Conservation (phyloP, 92 coral and sea anemone genomes). For the Heliopora coerulea region DNA sequence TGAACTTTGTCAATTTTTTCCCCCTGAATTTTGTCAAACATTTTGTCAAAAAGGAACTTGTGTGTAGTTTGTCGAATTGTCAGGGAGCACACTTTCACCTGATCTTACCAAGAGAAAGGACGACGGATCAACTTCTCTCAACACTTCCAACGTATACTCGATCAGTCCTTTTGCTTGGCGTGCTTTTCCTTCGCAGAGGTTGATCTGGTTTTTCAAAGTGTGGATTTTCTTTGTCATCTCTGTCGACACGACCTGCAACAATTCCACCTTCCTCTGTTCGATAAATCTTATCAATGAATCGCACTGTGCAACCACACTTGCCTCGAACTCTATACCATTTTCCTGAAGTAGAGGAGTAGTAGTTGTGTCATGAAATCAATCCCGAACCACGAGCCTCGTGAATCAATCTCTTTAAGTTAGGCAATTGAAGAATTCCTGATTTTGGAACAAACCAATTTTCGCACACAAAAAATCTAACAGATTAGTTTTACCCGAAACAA, state of each 20-base stretch:
- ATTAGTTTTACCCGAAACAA: no score
- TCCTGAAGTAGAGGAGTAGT: slow-evolving; percentile 64
- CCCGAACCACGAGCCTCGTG: no score
- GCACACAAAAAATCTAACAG: no score
- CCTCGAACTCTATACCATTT: slow-evolving; percentile 94
- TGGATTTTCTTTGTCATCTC: slow-evolving; percentile 75
- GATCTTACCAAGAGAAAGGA: slow-evolving; percentile 88
- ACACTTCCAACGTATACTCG: slow-evolving; percentile 71
- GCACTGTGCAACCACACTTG: slow-evolving; percentile 95
- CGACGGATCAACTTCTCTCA: slow-evolving; percentile 83
- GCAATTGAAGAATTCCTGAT: no score
- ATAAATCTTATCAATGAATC: slow-evolving; percentile 82
- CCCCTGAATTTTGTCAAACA: no score
- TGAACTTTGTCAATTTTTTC: no score
- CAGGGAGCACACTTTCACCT: no score
- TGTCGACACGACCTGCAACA: slow-evolving; percentile 71
- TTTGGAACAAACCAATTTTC: no score
- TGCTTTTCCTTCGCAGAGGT: slow-evolving; percentile 63
- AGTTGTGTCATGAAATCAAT: no score
- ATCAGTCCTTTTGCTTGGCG: slow-evolving; percentile 61
- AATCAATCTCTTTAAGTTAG: no score
- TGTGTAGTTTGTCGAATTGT: no score
- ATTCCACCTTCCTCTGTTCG: slow-evolving; percentile 71
- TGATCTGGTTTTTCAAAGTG: slow-evolving; percentile 66
- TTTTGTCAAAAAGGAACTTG: no score